phyloP scores from a whole-genome alignment of 2,113 vertebrate genomes.

The Indicator maculatus region DNA sequence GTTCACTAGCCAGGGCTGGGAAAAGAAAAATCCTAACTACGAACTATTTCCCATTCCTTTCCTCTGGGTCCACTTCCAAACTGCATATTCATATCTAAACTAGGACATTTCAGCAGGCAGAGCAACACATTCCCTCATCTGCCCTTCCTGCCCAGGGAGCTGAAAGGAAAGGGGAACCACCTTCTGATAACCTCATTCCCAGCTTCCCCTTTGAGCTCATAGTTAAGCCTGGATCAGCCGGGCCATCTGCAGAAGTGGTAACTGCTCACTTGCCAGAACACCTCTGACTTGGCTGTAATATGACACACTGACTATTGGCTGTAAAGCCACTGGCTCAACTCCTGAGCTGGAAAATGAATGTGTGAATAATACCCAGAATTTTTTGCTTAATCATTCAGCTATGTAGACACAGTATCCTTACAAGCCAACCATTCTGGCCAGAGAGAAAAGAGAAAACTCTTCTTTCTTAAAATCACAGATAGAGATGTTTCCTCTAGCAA shows the following conservation, averaged over 20 bases:
- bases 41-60: neutral
- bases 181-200: neutral
- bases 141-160: neutral
- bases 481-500: neutral
- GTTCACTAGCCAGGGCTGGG: neutral
- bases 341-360: neutral
- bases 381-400: slow-evolving; percentile 4
- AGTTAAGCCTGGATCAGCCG: neutral
- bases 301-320: neutral
- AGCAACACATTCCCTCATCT: neutral
- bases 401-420: neutral
- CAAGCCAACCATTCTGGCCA: slow-evolving; percentile 8
- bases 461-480: neutral
- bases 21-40: neutral
- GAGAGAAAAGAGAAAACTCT: slow-evolving; percentile 6
- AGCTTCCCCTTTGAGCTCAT: neutral
- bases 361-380: neutral
- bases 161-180: slow-evolving; percentile 2
- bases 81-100: neutral
- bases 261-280: neutral
- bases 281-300: neutral
- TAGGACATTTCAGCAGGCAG: neutral
- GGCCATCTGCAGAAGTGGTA: neutral
- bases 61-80: neutral
- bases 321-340: neutral